These are phyloP conservation scores for Apis florea DNA, from an alignment of 1,140 invertebrate genomes.

Conservation along the genomic window DNA sequence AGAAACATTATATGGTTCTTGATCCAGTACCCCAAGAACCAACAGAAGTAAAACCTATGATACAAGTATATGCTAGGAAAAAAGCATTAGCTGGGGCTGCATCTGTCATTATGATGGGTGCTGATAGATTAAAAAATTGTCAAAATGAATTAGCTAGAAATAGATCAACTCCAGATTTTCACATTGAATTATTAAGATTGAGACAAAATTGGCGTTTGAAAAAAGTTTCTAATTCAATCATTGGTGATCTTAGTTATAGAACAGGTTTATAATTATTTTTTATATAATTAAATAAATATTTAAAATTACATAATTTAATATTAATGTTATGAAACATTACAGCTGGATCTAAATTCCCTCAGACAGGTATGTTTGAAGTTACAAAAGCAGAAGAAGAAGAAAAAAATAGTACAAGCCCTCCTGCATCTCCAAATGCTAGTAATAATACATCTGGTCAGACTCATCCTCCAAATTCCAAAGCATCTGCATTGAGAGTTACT, in stretches of 20 bases:
- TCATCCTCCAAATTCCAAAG: conserved; percentile 77
- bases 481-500: conserved; percentile 93
- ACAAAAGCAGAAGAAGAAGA: conserved; percentile 94
- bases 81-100: conserved; percentile 93
- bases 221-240: conserved; percentile 96
- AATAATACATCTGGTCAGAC: conserved; percentile 53
- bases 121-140: conserved; percentile 91
- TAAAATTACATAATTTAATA: background rate
- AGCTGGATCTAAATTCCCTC: conserved; percentile 94
- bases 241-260: conserved; percentile 97
- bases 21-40: conserved; percentile 94
- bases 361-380: conserved; percentile 97
- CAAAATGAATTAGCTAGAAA: conserved; percentile 89
- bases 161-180: conserved; percentile 91
- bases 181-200: conserved; percentile 93
- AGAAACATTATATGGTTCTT: conserved; percentile 96
- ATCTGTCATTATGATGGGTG: conserved; percentile 89
- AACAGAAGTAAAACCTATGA: conserved; percentile 90
- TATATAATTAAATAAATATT: background rate
- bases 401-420: conserved; percentile 81
- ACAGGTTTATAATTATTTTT: conserved; percentile 82
- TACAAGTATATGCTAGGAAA: conserved; percentile 95
- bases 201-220: conserved; percentile 97
- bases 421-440: conserved; percentile 78
- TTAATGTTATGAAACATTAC: conserved; percentile 28